These are phyloP conservation scores for Troglohyphantes excavatus DNA, from an alignment of 2,888 invertebrate genomes.

Conservation along the genomic window DNA sequence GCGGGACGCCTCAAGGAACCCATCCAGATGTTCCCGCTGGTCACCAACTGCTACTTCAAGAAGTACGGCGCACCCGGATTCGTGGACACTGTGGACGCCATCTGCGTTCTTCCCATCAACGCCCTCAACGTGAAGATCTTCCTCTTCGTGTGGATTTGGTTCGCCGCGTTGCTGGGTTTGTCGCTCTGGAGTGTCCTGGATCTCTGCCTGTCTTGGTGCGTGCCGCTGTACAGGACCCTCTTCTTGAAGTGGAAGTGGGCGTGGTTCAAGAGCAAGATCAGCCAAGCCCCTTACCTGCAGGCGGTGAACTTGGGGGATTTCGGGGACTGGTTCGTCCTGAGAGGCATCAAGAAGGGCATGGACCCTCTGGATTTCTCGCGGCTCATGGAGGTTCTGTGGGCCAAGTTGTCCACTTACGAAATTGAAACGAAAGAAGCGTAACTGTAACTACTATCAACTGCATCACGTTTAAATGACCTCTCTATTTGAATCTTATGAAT, in stretches of 20 bases:
- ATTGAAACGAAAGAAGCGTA: constrained; percentile 20
- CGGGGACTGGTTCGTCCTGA: constrained; percentile 67
- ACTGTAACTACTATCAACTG: no score
- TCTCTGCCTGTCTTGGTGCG: not conserved
- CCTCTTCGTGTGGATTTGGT: constrained; percentile 80
- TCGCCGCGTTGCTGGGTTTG: constrained; percentile 66
- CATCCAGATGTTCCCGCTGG: constrained; percentile 80
- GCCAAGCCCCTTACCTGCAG: not conserved
- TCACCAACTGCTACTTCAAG: constrained; percentile 80
- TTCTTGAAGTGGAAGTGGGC: not conserved
- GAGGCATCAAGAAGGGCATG: constrained; percentile 19
- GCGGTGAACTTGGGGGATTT: constrained; percentile 3
- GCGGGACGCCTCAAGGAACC: constrained; percentile 87
- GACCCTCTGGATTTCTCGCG: constrained; percentile 30
- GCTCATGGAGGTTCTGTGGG: constrained; percentile 10
- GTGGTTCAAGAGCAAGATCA: not conserved
- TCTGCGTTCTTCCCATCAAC: constrained; percentile 80
- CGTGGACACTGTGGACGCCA: constrained; percentile 79
- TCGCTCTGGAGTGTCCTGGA: constrained; percentile 29
- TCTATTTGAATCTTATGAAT: no score
- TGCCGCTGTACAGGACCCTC: constrained; percentile 12
- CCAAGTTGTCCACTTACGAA: constrained; percentile 7
- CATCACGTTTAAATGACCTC: no score
- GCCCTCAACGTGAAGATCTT: constrained; percentile 80
- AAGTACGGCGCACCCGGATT: constrained; percentile 79